Percentiles rank a stretch among this genome's conserved stretches.
These are phyloP conservation scores for Eilema depressum DNA, from an alignment of 2,888 invertebrate genomes.

Conservation along the genomic window DNA sequence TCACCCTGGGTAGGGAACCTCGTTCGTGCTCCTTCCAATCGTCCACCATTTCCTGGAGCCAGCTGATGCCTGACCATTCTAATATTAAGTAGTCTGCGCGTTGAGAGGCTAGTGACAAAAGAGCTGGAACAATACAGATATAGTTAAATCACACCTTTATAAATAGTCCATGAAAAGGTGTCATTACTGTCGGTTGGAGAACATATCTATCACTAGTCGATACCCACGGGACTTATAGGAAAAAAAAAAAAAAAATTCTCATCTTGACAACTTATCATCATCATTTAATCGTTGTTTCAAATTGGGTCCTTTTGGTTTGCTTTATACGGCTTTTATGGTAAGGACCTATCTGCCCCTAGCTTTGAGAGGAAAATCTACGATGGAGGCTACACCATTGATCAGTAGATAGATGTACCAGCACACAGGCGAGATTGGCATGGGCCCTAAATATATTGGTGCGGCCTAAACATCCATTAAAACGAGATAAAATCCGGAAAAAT, in stretches of 20 bases:
- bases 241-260: too few species aligned
- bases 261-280: too few species aligned
- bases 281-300: too few species aligned
- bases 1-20: constrained; percentile 92
- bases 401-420: too few species aligned
- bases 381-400: too few species aligned
- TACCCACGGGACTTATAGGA: too few species aligned
- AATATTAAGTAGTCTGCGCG: constrained; percentile 93
- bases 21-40: constrained; percentile 93
- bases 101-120: constrained; percentile 97
- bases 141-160: not conserved
- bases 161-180: not conserved
- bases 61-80: constrained; percentile 92
- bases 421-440: not conserved
- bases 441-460: too few species aligned
- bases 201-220: too few species aligned
- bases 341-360: too few species aligned
- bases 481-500: not conserved
- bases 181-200: not conserved
- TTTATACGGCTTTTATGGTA: too few species aligned
- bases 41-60: constrained; percentile 91
- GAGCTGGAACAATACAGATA: constrained; percentile 85
- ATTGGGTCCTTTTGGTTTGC: too few species aligned
- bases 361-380: too few species aligned
- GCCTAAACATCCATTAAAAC: not conserved